Percentiles rank a stretch among this genome's conserved stretches.
Evolutionary conservation across 2,888 invertebrate genomes (phyloP).

Genomic region (Lepas anatifera): DNA sequence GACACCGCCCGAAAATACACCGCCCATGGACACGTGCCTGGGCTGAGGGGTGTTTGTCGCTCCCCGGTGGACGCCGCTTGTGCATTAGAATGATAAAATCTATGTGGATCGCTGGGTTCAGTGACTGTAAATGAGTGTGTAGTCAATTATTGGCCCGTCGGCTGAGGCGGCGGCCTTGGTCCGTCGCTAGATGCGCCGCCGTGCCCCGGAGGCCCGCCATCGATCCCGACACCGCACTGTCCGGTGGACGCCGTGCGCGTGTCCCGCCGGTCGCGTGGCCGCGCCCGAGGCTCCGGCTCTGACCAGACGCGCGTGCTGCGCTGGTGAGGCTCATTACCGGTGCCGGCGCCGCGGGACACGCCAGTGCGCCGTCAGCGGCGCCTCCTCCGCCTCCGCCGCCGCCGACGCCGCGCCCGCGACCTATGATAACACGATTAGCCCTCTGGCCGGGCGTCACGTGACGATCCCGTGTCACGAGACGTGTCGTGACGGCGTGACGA

Average conservation of each 20-base stretch:
- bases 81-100: too few species aligned
- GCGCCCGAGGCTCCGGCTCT: background rate
- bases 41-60: too few species aligned
- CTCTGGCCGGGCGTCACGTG: background rate
- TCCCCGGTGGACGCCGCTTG: too few species aligned
- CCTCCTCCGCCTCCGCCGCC: background rate
- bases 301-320: slow-evolving; percentile 5
- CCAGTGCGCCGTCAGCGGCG: background rate
- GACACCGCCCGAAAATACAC: too few species aligned
- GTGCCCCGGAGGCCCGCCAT: too few species aligned
- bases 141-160: too few species aligned
- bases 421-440: slow-evolving; percentile 4
- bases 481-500: background rate
- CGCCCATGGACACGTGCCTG: too few species aligned
- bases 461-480: background rate
- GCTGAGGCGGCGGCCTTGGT: too few species aligned
- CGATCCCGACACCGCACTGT: background rate
- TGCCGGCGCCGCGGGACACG: background rate
- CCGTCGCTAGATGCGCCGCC: too few species aligned
- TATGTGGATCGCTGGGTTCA: too few species aligned
- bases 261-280: background rate
- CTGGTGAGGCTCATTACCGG: background rate
- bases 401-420: background rate
- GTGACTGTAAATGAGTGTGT: too few species aligned
- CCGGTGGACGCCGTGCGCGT: background rate